Conservation (phyloP, 2,113 vertebrate genomes). For the Tetrao urogallus region DNA sequence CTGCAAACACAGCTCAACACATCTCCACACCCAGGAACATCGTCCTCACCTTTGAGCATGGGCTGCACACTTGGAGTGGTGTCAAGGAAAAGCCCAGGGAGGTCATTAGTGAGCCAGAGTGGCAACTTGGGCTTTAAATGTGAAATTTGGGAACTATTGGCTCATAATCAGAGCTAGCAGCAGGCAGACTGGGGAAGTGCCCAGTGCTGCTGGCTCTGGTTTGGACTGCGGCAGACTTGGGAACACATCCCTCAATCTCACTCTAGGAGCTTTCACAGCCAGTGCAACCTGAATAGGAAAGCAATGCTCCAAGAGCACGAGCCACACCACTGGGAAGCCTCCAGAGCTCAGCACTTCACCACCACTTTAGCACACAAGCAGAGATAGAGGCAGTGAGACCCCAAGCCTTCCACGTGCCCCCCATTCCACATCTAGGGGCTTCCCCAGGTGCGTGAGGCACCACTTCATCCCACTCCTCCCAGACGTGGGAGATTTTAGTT, state of each 20-base stretch:
- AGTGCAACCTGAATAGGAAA: neutral
- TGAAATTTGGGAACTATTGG: neutral
- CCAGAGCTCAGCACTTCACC: neutral
- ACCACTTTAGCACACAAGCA: neutral
- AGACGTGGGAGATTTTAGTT: neutral
- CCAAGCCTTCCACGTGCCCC: neutral
- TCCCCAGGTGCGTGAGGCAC: neutral
- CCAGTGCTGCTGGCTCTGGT: neutral
- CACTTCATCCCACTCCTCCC: neutral
- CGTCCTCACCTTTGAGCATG: accelerated
- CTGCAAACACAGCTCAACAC: accelerated
- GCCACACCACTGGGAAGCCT: neutral
- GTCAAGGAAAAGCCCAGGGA: neutral
- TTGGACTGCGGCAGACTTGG: accelerated
- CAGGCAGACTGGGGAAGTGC: neutral
- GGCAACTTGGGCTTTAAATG: neutral
- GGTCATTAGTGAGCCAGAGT: neutral
- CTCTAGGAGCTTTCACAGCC: neutral
- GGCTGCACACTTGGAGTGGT: neutral
- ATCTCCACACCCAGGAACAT: neutral
- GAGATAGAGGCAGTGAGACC: accelerated
- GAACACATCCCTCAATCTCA: neutral
- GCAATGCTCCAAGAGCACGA: accelerated
- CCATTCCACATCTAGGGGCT: neutral
- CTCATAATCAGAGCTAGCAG: neutral